phyloP scores from a whole-genome alignment of 2,888 invertebrate species.

The Mesorhabditis sp. region DNA sequence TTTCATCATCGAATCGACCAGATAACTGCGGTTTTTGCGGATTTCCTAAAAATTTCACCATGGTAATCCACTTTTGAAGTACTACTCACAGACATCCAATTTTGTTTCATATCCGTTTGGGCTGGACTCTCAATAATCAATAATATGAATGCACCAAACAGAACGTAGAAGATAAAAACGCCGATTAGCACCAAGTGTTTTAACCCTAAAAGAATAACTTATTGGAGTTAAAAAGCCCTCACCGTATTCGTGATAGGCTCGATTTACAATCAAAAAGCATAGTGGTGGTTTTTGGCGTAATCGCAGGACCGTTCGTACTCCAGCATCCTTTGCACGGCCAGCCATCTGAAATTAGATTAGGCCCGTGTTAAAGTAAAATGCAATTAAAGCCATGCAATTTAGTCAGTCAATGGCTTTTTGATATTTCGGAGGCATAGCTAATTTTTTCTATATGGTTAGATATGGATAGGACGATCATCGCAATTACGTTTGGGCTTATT shows the following conservation, averaged over 20 bases:
- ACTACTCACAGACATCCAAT: constrained; percentile 21
- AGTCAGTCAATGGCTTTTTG: too few relatives aligned
- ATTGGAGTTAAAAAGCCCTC: background rate
- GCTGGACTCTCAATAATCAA: constrained; percentile 35
- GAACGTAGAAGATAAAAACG: constrained; percentile 36
- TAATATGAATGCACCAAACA: constrained; percentile 37
- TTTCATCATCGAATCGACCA: constrained; percentile 35
- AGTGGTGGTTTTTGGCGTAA: constrained; percentile 40
- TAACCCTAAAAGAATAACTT: constrained; percentile 16
- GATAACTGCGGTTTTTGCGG: constrained; percentile 25
- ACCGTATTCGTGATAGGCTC: constrained; percentile 43
- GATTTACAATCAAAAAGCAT: constrained; percentile 36
- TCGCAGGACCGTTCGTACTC: constrained; percentile 32
- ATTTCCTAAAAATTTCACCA: constrained; percentile 21
- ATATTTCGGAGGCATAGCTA: too few relatives aligned
- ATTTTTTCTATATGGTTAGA: too few relatives aligned
- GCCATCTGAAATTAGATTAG: constrained; percentile 29
- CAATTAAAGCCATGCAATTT: too few relatives aligned
- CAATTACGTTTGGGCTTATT: too few relatives aligned
- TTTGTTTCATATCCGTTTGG: constrained; percentile 28
- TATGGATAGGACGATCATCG: too few relatives aligned
- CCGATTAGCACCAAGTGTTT: constrained; percentile 40
- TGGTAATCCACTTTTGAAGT: background rate
- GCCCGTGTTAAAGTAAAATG: too few relatives aligned
- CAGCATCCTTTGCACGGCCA: constrained; percentile 38